These are phyloP conservation scores for Cotesia congregata DNA, from an alignment of 2,888 invertebrate genomes.

Conservation along the genomic window DNA sequence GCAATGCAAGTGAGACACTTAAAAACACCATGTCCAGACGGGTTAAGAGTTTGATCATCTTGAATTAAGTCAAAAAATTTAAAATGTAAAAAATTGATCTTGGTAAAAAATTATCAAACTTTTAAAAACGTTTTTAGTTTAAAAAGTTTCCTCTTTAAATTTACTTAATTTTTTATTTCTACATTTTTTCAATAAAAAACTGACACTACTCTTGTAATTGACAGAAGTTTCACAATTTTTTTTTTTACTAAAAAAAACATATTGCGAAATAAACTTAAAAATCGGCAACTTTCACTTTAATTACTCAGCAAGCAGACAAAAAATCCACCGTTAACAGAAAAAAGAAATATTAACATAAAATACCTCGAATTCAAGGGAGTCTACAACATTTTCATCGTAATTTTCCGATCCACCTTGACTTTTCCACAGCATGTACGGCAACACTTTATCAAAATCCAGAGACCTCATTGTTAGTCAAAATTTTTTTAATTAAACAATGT, in stretches of 20 bases:
- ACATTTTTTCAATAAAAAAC: not conserved
- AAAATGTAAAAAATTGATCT: no score
- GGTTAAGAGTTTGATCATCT: no score
- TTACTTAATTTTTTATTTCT: no score
- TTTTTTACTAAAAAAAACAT: slow-evolving; percentile 3
- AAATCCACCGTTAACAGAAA: not conserved
- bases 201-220: not conserved
- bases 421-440: slow-evolving; percentile 47
- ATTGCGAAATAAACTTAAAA: not conserved
- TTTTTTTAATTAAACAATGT: no score
- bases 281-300: not conserved
- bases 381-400: slow-evolving; percentile 38
- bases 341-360: not conserved
- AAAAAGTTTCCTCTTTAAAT: no score
- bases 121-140: no score
- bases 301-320: not conserved
- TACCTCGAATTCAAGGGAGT: slow-evolving; percentile 54
- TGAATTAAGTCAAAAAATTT: no score
- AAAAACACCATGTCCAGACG: no score
- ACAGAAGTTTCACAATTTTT: not conserved
- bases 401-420: slow-evolving; percentile 39
- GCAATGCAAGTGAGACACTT: no score
- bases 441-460: slow-evolving; percentile 49
- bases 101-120: no score
- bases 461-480: slow-evolving; percentile 46